These are phyloP conservation scores for Orientallactaga bullata DNA, from an alignment of 2,113 vertebrate genomes.

Conservation along the genomic window DNA sequence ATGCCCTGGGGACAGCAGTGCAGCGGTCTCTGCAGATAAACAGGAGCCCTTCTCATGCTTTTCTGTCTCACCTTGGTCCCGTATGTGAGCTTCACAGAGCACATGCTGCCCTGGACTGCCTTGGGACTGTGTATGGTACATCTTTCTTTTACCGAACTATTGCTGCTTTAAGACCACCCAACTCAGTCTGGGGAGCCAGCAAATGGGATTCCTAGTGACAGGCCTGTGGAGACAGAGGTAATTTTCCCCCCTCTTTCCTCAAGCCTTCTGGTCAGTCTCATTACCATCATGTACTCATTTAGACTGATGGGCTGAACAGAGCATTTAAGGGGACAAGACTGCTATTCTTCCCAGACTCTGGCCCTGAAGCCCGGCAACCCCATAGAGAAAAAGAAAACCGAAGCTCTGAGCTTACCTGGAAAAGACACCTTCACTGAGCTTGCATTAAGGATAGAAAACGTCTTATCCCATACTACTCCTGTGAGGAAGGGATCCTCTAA, in stretches of 20 bases:
- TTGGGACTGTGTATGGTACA: neutral
- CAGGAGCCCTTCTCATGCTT: fast-evolving
- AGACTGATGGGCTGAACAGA: slow-evolving; percentile 39
- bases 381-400: neutral
- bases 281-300: slow-evolving; percentile 78
- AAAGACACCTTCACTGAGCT: neutral
- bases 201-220: neutral
- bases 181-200: neutral
- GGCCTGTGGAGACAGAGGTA: neutral
- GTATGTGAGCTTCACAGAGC: neutral
- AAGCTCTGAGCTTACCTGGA: slow-evolving; percentile 1
- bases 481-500: neutral
- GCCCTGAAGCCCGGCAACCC: slow-evolving; percentile 40
- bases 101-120: neutral
- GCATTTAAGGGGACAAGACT: slow-evolving; percentile 69
- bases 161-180: neutral
- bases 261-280: neutral
- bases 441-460: neutral
- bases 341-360: neutral
- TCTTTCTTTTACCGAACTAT: neutral
- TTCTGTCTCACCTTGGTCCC: neutral
- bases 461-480: neutral
- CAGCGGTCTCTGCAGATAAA: neutral
- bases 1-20: fast-evolving
- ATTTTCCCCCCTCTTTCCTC: neutral